Evolutionary conservation across 2,113 vertebrate genomes (phyloP).

Genomic region (Brachionichthys hirsutus): DNA sequence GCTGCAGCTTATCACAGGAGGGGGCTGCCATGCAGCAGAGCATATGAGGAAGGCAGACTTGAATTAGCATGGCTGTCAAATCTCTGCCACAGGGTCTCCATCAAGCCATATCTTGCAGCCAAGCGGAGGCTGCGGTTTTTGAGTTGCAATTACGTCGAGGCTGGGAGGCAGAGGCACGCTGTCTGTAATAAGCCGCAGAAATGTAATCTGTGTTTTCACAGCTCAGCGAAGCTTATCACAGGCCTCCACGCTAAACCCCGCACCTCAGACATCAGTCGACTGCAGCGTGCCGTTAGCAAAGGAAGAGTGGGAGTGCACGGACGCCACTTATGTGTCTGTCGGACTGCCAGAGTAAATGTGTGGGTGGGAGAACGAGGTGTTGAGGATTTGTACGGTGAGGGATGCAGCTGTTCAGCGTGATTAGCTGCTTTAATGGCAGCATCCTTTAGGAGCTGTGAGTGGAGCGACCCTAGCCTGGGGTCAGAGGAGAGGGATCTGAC

Average conservation of each 20-base stretch:
- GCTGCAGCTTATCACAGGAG: constrained; percentile 36
- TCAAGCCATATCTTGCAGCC: constrained; percentile 56
- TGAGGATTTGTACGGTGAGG: constrained; percentile 67
- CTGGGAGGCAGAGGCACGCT: constrained; percentile 59
- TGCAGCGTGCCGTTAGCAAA: constrained; percentile 58
- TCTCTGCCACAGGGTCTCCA: constrained; percentile 49
- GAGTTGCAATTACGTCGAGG: constrained; percentile 59
- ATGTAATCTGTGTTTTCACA: constrained; percentile 82
- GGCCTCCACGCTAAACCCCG: constrained; percentile 64
- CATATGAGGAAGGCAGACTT: constrained; percentile 48
- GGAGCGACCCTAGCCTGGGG: constrained; percentile 39
- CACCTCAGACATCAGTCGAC: constrained; percentile 64
- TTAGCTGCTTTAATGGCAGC: constrained; percentile 63
- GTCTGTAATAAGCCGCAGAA: constrained; percentile 71
- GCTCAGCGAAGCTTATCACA: constrained; percentile 76
- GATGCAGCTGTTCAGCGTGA: constrained; percentile 69
- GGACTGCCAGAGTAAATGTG: constrained; percentile 45
- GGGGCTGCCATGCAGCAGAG: constrained; percentile 24
- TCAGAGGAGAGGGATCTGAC: constrained; percentile 41
- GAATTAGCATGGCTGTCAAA: constrained; percentile 75
- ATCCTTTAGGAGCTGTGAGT: constrained; percentile 53
- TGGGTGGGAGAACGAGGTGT: constrained; percentile 51
- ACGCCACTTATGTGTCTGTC: constrained; percentile 33
- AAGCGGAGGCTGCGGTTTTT: constrained; percentile 67
- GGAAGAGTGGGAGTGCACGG: constrained; percentile 49